Evolutionary conservation across 2,888 invertebrate genomes (phyloP).

Genomic region (Cosmia trapezina): DNA sequence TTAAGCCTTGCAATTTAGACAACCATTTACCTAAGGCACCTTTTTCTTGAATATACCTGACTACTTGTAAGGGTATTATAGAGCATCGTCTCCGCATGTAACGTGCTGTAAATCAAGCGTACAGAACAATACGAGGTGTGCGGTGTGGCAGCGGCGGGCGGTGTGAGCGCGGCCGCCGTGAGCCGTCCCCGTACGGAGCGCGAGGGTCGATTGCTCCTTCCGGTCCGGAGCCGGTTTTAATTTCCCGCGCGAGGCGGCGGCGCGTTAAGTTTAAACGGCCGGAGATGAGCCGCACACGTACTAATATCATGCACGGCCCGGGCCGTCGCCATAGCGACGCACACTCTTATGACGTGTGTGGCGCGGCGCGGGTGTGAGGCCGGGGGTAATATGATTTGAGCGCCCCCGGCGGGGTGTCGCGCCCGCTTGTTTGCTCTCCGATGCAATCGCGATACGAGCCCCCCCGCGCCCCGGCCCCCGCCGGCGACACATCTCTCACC

Average conservation of each 20-base stretch:
- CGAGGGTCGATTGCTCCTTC: constrained; percentile 83
- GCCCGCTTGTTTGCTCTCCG: constrained; percentile 90
- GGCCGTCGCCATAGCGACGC: constrained; percentile 93
- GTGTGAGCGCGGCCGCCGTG: constrained; percentile 60
- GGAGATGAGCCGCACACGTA: constrained; percentile 89
- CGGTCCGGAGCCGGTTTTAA: constrained; percentile 89
- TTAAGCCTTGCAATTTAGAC: constrained; percentile 22
- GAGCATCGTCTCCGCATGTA: constrained; percentile 8
- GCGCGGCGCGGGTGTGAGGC: constrained; percentile 83
- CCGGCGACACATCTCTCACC: constrained; percentile 87
- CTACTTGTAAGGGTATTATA: constrained; percentile 1
- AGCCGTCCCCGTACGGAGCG: constrained; percentile 66
- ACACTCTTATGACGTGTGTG: constrained; percentile 93
- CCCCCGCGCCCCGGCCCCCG: constrained; percentile 70
- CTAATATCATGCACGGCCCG: constrained; percentile 91
- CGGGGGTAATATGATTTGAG: constrained; percentile 90
- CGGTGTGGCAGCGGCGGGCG: constrained; percentile 53
- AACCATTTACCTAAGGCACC: not conserved
- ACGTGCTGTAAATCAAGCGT: constrained; percentile 37
- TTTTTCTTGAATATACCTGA: not conserved
- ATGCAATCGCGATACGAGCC: constrained; percentile 90
- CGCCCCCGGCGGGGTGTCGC: constrained; percentile 84
- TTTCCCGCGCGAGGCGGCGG: constrained; percentile 85
- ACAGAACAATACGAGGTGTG: constrained; percentile 33
- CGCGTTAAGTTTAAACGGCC: constrained; percentile 88